phyloP scores from a whole-genome alignment of 2,888 invertebrate species.

The Lottia gigantea region DNA sequence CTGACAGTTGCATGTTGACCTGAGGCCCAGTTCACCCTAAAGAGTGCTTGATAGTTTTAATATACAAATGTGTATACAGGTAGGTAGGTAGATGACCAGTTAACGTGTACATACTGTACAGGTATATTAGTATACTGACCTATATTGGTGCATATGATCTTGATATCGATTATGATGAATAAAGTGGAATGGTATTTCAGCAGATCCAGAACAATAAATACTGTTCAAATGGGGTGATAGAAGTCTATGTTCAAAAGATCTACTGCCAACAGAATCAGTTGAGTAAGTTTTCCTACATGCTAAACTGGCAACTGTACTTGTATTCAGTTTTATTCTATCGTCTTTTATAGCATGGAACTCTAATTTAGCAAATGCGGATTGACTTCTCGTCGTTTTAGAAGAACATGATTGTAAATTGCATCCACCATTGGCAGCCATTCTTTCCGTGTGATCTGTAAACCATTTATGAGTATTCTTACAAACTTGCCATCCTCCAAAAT shows the following conservation, averaged over 20 bases:
- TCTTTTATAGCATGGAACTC: slow-evolving; percentile 14
- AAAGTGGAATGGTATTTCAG: slow-evolving; percentile 27
- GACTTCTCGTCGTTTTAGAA: slow-evolving; percentile 16
- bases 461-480: slow-evolving; percentile 37
- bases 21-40: too few relatives aligned
- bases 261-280: slow-evolving; percentile 13
- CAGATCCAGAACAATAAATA: slow-evolving; percentile 13
- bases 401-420: neutral
- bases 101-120: too few relatives aligned
- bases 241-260: neutral
- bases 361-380: slow-evolving; percentile 18
- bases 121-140: slow-evolving; percentile 32
- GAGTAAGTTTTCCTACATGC: slow-evolving; percentile 15
- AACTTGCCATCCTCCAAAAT: slow-evolving; percentile 35
- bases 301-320: neutral
- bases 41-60: too few relatives aligned
- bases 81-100: too few relatives aligned
- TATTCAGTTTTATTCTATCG: neutral
- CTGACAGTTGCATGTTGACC: too few relatives aligned
- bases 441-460: neutral
- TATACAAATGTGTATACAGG: too few relatives aligned
- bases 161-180: slow-evolving; percentile 31
- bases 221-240: neutral
- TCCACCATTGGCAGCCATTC: neutral
- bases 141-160: slow-evolving; percentile 44